Conservation (phyloP, 2,113 vertebrate species). For the Rhinolophus ferrumequinum region DNA sequence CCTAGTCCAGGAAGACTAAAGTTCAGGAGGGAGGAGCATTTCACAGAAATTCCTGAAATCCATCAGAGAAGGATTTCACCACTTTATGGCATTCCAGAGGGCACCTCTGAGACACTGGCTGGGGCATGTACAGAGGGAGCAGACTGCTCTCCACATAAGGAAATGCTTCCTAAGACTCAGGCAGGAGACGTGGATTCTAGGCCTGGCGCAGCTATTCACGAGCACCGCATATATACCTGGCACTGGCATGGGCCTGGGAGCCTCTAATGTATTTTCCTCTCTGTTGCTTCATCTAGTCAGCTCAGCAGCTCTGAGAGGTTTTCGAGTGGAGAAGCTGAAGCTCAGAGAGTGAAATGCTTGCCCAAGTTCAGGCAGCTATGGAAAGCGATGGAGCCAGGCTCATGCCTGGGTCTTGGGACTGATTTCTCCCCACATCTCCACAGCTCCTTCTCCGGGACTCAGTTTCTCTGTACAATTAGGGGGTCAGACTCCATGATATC, state of each 20-base stretch:
- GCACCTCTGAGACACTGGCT: not conserved
- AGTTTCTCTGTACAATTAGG: constrained; percentile 40
- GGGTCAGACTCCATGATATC: not conserved
- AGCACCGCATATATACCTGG: not conserved
- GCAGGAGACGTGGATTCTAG: not conserved
- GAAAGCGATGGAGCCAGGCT: not conserved
- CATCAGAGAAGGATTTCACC: not conserved
- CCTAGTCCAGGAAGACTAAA: not conserved
- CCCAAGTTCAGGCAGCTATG: not conserved
- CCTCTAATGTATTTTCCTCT: not conserved
- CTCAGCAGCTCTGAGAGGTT: not conserved
- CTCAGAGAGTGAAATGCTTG: constrained; percentile 24
- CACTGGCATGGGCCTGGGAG: not conserved
- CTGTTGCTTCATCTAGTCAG: not conserved
- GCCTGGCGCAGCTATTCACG: not conserved
- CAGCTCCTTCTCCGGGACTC: constrained; percentile 2
- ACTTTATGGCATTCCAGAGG: not conserved
- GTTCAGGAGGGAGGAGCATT: not conserved
- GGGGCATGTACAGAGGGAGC: not conserved
- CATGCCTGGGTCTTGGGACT: not conserved
- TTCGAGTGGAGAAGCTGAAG: not conserved
- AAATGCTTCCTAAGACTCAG: not conserved
- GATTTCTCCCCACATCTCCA: not conserved
- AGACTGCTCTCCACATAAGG: not conserved
- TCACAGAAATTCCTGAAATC: constrained; percentile 11